Evolutionary conservation across 2,888 invertebrate genomes (phyloP).

Genomic region (Parnassius mnemosyne): DNA sequence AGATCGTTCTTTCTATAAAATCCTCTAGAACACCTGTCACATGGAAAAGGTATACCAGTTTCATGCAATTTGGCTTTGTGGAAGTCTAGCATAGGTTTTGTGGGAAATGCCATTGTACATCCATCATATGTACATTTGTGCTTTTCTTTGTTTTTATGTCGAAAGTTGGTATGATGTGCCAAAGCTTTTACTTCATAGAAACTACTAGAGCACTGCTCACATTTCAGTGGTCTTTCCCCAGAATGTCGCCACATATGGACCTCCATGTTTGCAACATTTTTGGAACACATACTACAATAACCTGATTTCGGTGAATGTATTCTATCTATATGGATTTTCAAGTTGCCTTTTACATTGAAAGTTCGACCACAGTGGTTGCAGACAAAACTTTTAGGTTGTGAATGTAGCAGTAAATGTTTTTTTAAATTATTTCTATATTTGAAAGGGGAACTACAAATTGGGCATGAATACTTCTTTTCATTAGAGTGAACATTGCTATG

Average conservation of each 20-base stretch:
- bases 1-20: slow-evolving; percentile 71
- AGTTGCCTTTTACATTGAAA: slow-evolving; percentile 71
- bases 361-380: slow-evolving; percentile 65
- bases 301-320: slow-evolving; percentile 79
- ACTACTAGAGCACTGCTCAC: slow-evolving; percentile 60
- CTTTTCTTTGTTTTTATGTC: slow-evolving; percentile 58
- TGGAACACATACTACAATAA: slow-evolving; percentile 69
- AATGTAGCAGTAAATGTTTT: slow-evolving; percentile 69
- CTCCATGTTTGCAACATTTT: slow-evolving; percentile 75
- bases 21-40: slow-evolving; percentile 60
- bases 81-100: slow-evolving; percentile 59
- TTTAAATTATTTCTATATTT: slow-evolving; percentile 73
- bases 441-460: slow-evolving; percentile 67
- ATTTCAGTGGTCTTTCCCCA: slow-evolving; percentile 68
- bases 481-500: slow-evolving; percentile 56
- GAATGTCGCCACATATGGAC: slow-evolving; percentile 79
- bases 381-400: slow-evolving; percentile 51
- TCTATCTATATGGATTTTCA: slow-evolving; percentile 73
- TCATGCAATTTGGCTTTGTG: slow-evolving; percentile 63
- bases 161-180: slow-evolving; percentile 62
- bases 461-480: slow-evolving; percentile 55
- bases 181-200: slow-evolving; percentile 56
- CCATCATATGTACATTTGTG: slow-evolving; percentile 56
- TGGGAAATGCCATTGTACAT: slow-evolving; percentile 57
- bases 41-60: slow-evolving; percentile 55